These are phyloP conservation scores for Heliconius nattereri DNA, from an alignment of 1,140 invertebrate genomes.

Conservation along the genomic window DNA sequence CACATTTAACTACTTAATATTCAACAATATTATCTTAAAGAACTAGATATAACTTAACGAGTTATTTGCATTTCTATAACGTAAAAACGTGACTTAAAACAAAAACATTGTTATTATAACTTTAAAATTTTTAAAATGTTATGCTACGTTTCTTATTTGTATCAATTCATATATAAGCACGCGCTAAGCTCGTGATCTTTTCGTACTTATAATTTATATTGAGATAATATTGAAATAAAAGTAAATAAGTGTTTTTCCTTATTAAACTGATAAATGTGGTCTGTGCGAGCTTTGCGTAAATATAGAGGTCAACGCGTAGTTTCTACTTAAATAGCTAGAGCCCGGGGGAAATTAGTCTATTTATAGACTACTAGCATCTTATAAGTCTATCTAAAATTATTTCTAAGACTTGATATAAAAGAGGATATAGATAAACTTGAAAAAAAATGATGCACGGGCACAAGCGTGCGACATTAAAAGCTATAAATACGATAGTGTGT, in stretches of 20 bases:
- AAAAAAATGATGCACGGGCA: no score
- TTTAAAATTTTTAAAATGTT: not conserved
- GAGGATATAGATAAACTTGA: no score
- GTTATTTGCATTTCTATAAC: not conserved
- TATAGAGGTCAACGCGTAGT: slow-evolving; percentile 2
- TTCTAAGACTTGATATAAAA: no score
- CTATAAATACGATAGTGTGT: no score
- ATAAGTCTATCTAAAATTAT: no score
- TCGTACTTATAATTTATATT: not conserved
- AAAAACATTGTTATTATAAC: not conserved
- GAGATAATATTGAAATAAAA: not conserved
- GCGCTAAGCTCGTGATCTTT: slow-evolving; percentile 1
- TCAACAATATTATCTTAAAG: not conserved
- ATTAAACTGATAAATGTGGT: not conserved
- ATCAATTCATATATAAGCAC: not conserved
- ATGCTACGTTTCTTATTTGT: not conserved
- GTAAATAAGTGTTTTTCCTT: not conserved
- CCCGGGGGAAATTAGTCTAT: slow-evolving; percentile 1
- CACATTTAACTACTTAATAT: no score
- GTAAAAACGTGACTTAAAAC: slow-evolving; percentile 23
- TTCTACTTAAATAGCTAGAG: not conserved
- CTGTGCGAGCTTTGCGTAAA: not conserved
- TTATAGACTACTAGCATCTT: not conserved
- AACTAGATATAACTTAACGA: not conserved
- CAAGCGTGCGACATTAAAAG: no score